Percentiles rank a stretch among this genome's conserved stretches.
These are phyloP conservation scores for Zaprionus kolodkinae DNA, from an alignment of 1,140 invertebrate genomes.

Conservation along the genomic window DNA sequence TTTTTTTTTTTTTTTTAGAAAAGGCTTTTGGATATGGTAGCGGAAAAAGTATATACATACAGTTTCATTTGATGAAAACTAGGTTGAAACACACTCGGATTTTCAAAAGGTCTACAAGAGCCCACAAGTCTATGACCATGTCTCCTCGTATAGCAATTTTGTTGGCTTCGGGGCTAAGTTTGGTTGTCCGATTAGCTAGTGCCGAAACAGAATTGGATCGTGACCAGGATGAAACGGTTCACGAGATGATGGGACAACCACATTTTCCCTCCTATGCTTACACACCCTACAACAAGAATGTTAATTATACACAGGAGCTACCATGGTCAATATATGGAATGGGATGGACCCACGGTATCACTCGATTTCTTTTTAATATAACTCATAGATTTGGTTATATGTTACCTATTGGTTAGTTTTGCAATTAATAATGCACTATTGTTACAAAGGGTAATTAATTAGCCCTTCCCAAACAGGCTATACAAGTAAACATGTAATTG, in stretches of 20 bases:
- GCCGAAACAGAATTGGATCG: not conserved
- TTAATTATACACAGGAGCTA: not conserved
- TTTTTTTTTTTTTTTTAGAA: too few species aligned
- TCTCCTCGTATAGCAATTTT: not conserved
- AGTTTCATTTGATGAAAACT: not conserved
- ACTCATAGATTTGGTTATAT: not conserved
- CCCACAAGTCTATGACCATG: not conserved
- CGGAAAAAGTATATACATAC: too few species aligned
- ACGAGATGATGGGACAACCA: not conserved
- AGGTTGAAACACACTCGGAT: not conserved
- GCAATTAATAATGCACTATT: not conserved
- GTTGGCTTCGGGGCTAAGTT: not conserved
- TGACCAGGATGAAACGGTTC: not conserved
- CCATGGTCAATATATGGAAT: not conserved
- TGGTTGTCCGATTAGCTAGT: not conserved
- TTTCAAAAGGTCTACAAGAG: not conserved
- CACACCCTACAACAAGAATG: not conserved
- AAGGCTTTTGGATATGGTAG: too few species aligned
- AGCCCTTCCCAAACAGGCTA: too few species aligned
- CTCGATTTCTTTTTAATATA: not conserved
- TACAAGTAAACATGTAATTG: not conserved
- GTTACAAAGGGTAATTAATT: not conserved
- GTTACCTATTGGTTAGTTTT: not conserved
- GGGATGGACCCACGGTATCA: not conserved
- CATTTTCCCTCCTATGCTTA: not conserved